Evolutionary conservation across 2,888 invertebrate species (phyloP).

Genomic region (Apomyelois bistriatella): DNA sequence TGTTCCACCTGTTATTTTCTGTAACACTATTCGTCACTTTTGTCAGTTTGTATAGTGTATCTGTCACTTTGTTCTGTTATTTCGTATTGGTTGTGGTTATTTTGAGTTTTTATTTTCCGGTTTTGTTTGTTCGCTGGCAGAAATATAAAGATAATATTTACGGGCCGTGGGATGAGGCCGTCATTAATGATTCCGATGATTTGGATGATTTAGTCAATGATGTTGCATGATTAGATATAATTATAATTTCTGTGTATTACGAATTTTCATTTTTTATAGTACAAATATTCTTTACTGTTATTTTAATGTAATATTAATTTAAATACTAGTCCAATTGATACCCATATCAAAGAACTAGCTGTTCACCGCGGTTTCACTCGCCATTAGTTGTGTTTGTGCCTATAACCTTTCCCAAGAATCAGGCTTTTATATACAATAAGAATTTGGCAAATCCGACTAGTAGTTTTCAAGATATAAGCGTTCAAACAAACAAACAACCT

Average conservation of each 20-base stretch:
- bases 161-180: constrained; percentile 99
- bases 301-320: no score
- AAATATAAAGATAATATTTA: constrained; percentile 94
- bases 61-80: constrained; percentile 78
- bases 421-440: no score
- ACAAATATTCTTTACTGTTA: no score
- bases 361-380: no score
- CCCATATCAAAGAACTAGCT: no score
- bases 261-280: no score
- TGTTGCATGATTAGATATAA: constrained; percentile 17
- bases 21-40: constrained; percentile 74
- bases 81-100: constrained; percentile 82
- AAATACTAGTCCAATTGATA: no score
- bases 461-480: no score
- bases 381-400: no score
- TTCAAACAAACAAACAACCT: no score
- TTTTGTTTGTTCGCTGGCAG: constrained; percentile 87
- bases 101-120: constrained; percentile 86
- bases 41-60: constrained; percentile 76
- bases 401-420: no score
- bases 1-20: constrained; percentile 74
- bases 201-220: constrained; percentile 54
- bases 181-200: constrained; percentile 83
- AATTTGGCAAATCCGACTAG: no score
- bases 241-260: not conserved